Base-by-base conservation (phyloP, 2,113 vertebrate species). In the Epinephelus fuscoguttatus region DNA sequence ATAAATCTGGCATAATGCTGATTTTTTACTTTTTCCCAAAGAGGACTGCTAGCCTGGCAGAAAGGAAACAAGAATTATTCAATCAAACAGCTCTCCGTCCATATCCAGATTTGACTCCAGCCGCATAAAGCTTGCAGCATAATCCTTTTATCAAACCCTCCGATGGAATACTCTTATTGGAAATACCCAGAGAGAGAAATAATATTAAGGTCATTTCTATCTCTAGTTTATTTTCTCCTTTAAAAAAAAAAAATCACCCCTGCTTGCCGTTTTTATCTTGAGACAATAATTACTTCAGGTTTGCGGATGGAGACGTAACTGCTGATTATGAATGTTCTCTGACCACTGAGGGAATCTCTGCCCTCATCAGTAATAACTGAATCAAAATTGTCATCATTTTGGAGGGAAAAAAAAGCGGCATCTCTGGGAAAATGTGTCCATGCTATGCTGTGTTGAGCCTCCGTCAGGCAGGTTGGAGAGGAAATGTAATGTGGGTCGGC, bases 11-110 rank as follows among this genome's bases (percentile, higher is more conserved):
- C 89, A 93, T 95, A 95, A 94, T 94, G 93, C 95, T 95, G 94
- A 95, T 93, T 94, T 93, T 88, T 77, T 75, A 86, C 92, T 95
- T 93, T 93, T 89, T 78, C 76, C 88, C 91, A 87, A 94, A 95
- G 86, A 93, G 86, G 94, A 94, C 88, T 95, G 95, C 95, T 82
- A 88, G 91, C 86, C 71, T 90, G 92, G 94, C 94, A 94, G 91
- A 96, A 95, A 93, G 93, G 94, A 95, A 95, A 95, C 94, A 94
- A 93, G 94, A 95, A 95, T 95, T 95, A 94, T 94, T 95, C 83
- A 94, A 94, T 96, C 93, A 95, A 91, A 94, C 91, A 86, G 92
- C 92, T 92, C 90, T 93, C 86, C 91, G 80, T 90, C 92, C 92
- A 89, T 82, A 93, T 93, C 92, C 94, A 95, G 92, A 95, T 95